Evolutionary conservation across 2,113 vertebrate genomes (phyloP), one percentile per base, ranked within the genome.

Genomic region (Oncorhynchus masou): DNA sequence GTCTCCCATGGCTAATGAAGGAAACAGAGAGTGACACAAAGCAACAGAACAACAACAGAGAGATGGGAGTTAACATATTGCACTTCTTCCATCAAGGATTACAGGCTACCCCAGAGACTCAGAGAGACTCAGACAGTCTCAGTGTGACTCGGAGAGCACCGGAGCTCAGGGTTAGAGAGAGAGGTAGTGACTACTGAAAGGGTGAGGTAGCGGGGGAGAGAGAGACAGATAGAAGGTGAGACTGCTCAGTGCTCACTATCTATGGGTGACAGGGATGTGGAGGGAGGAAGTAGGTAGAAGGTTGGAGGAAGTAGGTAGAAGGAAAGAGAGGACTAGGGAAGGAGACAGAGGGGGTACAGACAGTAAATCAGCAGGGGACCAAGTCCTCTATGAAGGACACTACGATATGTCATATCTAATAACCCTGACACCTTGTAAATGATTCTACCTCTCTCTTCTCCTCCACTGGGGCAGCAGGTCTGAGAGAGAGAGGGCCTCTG

Each of bases 41-140:
- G 82, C 51, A 64, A 74, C 13, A 62, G 65, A 73, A 83, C 78
- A 84, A 81, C 39, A 73, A 85, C 49, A 77, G 76, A 39, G 65
- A 74, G 54, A 68, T 49, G 34, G 79, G 77, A 60, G 71, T 64
- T 81, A 79, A 74, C 78, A 80, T 45, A 11, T 11, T 11, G 84
- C 70, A 49, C 5, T 4, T 62, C 71, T 81, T 88, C 34, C 79
- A 84, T 85, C 82, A 67, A 77, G 57, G 78, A 89, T 83, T 70
- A 78, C 80, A 79, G 66, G 60, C 8, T 39, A 39, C 39, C 39
- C 39, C 39, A 51, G 13, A 51, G 51, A 54, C 9, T 49, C 48
- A 49, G 79, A 79, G 76, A 84, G 66, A 15, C 27, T 25, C 7
- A 66, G 39, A 24, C 51, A 54, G 3, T 54, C 12, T 54, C 51